These are phyloP conservation scores for Drosophila nigrodunni DNA, from an alignment of 1,140 invertebrate genomes.

Conservation along the genomic window DNA sequence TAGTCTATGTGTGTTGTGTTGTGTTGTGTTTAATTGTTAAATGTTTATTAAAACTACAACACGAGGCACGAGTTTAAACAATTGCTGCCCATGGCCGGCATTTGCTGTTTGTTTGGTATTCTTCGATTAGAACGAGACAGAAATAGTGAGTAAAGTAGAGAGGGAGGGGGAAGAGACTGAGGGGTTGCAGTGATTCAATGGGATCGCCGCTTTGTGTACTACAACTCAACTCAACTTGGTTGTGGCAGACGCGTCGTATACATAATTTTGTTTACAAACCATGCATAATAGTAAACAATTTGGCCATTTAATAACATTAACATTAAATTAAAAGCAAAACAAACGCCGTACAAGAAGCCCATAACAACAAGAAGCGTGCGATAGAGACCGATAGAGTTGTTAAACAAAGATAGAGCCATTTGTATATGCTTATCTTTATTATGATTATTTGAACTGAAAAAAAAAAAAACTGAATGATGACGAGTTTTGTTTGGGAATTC, in stretches of 20 bases:
- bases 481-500: constrained; percentile 81
- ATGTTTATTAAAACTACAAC: constrained; percentile 79
- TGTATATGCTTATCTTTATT: constrained; percentile 76
- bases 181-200: constrained; percentile 44
- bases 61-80: constrained; percentile 68
- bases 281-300: constrained; percentile 83
- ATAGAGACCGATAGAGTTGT: background rate
- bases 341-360: constrained; percentile 61
- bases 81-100: constrained; percentile 61
- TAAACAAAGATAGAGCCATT: constrained; percentile 10
- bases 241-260: constrained; percentile 69
- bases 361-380: constrained; percentile 15
- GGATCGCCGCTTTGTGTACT: constrained; percentile 53
- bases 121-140: constrained; percentile 3
- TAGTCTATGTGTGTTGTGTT: constrained; percentile 15
- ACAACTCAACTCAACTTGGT: constrained; percentile 46
- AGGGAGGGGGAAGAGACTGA: background rate
- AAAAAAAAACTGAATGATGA: constrained; percentile 49
- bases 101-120: constrained; percentile 51
- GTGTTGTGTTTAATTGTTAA: constrained; percentile 78
- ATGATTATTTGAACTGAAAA: constrained; percentile 81
- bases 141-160: constrained; percentile 6
- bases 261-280: constrained; percentile 83
- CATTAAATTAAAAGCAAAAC: constrained; percentile 83
- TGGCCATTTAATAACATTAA: constrained; percentile 84